These are phyloP conservation scores for Drosophila mayaguana DNA, from an alignment of 2,888 invertebrate genomes.

Conservation along the genomic window DNA sequence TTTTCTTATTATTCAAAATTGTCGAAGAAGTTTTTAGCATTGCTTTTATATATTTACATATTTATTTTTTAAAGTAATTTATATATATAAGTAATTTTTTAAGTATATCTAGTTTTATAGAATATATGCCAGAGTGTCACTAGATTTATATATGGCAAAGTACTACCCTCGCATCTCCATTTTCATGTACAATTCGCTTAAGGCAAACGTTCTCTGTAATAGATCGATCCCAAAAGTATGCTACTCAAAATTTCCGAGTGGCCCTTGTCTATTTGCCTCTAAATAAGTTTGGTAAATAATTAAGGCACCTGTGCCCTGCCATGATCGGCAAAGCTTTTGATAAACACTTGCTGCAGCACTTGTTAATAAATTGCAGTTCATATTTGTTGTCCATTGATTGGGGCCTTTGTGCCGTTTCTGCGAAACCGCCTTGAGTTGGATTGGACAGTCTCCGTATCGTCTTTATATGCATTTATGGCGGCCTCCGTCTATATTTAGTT, in stretches of 20 bases:
- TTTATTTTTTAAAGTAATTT: background rate
- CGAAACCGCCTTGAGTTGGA: constrained; percentile 6
- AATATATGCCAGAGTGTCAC: no score
- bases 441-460: constrained; percentile 21
- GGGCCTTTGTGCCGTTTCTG: constrained; percentile 23
- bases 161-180: background rate
- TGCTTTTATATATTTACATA: no score
- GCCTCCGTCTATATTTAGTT: constrained; percentile 74
- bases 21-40: no score
- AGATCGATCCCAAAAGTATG: constrained; percentile 47
- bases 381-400: constrained; percentile 19
- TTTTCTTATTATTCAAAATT: background rate
- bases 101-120: background rate
- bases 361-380: constrained; percentile 15
- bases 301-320: background rate
- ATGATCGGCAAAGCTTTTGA: background rate
- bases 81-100: background rate
- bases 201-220: background rate
- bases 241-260: constrained; percentile 8
- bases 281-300: background rate
- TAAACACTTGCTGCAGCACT: background rate
- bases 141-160: background rate
- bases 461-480: constrained; percentile 48
- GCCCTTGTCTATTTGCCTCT: background rate
- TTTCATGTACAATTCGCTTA: background rate